Conservation (phyloP, 2,888 invertebrate genomes). For the Frankliniella fusca region DNA sequence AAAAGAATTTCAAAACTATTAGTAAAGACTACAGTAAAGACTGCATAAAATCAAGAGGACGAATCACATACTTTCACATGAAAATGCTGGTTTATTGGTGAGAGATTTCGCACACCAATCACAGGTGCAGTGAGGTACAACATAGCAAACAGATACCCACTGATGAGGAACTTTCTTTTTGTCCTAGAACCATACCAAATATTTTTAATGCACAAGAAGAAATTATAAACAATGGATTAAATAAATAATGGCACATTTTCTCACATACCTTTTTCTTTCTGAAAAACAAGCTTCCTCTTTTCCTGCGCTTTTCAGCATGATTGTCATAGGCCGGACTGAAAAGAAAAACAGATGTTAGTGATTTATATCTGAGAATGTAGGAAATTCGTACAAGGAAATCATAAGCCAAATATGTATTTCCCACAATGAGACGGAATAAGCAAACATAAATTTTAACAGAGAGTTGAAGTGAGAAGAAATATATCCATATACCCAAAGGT, state of each 20-base stretch:
- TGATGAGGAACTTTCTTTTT: conserved; percentile 72
- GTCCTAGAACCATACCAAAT: conserved; percentile 52
- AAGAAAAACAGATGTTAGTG: conserved; percentile 38
- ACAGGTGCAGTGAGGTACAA: conserved; percentile 59
- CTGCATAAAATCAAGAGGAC: conserved; percentile 27
- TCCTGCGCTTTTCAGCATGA: conserved; percentile 78
- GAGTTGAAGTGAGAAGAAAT: too few relatives aligned
- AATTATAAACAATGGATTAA: not conserved
- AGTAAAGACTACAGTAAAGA: conserved; percentile 25
- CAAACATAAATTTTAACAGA: too few relatives aligned
- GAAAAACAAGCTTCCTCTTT: conserved; percentile 85
- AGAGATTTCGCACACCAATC: conserved; percentile 76
- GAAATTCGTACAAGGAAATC: too few relatives aligned
- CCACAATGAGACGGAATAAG: too few relatives aligned
- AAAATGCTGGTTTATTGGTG: conserved; percentile 74
- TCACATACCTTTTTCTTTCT: conserved; percentile 77
- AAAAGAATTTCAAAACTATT: conserved; percentile 41
- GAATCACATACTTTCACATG: conserved; percentile 70
- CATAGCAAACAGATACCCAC: conserved; percentile 66
- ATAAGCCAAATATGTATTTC: too few relatives aligned
- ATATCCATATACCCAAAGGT: too few relatives aligned
- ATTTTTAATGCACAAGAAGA: not conserved
- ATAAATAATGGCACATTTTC: conserved; percentile 30
- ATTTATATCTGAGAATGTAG: not conserved
- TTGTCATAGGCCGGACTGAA: conserved; percentile 51